These are phyloP conservation scores for Petrocephalus sullivani DNA, from an alignment of 2,797 vertebrate genomes.

Conservation along the genomic window DNA sequence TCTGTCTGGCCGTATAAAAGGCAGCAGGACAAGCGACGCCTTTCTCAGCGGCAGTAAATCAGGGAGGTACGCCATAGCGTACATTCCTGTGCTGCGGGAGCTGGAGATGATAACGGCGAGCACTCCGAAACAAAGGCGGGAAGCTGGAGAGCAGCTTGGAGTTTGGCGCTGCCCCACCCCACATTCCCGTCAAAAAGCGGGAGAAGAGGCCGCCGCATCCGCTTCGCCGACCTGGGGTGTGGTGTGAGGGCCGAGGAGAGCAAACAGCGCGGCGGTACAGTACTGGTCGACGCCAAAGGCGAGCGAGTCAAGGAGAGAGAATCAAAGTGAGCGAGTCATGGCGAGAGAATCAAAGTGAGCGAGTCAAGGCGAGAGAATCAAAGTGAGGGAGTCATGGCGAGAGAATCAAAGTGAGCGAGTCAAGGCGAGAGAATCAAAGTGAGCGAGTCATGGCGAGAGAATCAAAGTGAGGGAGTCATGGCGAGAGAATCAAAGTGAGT, in stretches of 20 bases:
- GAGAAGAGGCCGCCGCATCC: background rate
- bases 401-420: background rate
- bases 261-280: background rate
- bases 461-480: background rate
- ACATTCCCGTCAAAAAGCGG: background rate
- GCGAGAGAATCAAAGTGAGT: background rate
- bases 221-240: background rate
- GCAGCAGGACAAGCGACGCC: conserved; percentile 29
- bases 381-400: background rate
- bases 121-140: background rate
- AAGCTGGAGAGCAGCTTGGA: background rate
- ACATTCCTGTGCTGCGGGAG: conserved; percentile 41
- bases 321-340: background rate
- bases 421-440: background rate
- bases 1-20: conserved; percentile 39
- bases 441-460: background rate
- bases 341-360: background rate
- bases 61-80: conserved; percentile 50
- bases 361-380: background rate
- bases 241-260: background rate
- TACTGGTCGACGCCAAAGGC: background rate
- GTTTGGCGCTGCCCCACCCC: background rate
- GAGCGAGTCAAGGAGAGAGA: background rate
- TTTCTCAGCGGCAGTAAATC: conserved; percentile 44
- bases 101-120: background rate